These are phyloP conservation scores for Scomber japonicus DNA, from an alignment of 2,113 vertebrate genomes.

Conservation along the genomic window DNA sequence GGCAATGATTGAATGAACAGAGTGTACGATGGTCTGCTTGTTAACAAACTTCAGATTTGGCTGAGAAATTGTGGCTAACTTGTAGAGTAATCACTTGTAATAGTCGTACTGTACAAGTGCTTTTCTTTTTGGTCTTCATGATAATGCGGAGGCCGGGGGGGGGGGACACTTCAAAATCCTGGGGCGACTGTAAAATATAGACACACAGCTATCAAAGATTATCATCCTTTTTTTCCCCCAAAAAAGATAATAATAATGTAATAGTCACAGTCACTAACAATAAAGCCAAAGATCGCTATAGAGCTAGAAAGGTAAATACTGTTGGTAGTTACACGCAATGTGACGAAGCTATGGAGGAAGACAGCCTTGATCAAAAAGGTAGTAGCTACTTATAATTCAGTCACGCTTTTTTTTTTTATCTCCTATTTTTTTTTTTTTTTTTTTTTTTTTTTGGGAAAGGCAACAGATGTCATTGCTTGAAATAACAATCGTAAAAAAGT, in stretches of 20 bases:
- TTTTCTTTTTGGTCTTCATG: conserved; percentile 21
- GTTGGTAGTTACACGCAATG: conserved; percentile 57
- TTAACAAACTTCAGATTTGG: background rate
- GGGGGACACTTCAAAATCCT: conserved; percentile 44
- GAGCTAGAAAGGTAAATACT: conserved; percentile 69
- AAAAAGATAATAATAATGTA: conserved; percentile 51
- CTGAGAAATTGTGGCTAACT: conserved; percentile 9
- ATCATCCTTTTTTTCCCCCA: background rate
- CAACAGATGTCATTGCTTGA: conserved; percentile 64
- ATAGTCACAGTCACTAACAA: conserved; percentile 68
- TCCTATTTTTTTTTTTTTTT: conserved; percentile 25
- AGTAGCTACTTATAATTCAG: conserved; percentile 53
- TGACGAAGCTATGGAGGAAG: conserved; percentile 74
- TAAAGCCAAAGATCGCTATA: conserved; percentile 54
- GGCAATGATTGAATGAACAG: background rate
- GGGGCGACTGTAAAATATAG: conserved; percentile 45
- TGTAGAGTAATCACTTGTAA: background rate
- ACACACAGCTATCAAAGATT: conserved; percentile 56
- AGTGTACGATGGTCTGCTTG: background rate
- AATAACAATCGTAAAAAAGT: conserved; percentile 60
- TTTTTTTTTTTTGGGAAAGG: conserved; percentile 49
- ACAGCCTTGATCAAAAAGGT: conserved; percentile 51
- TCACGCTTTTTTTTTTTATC: conserved; percentile 41
- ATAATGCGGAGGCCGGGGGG: background rate
- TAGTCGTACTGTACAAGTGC: background rate